Base-by-base conservation (phyloP, 2,113 vertebrate genomes). In the Amblyopsis rosae region DNA sequence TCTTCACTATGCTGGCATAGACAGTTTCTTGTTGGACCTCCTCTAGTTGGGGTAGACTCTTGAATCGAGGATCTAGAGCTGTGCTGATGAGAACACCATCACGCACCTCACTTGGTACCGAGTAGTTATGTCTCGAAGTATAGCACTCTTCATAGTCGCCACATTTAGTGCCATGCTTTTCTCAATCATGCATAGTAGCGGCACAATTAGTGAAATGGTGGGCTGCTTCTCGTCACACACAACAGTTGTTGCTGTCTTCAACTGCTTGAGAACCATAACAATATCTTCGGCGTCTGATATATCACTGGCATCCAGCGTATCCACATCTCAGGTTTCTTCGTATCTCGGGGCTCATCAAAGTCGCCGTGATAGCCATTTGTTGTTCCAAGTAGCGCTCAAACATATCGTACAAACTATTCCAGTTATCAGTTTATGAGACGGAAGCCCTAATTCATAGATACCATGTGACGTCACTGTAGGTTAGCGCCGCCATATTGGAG, bases 201-300 rank as follows among this genome's bases (percentile, higher is more conserved):
- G 15, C 33, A 61, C 59, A 45, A 61, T 61, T 19, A 7, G 57
- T 26, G 26, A 26, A 26, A 26, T 26, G 1, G 26, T 26, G 26
- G 57, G 59, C 59, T 61, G 26, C 59, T 61, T 61, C 59, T 61
- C 12, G 59, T 61, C 35, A 61, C 11, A 61, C 10, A 61, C 26
- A 41, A 61, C 59, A 33, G 59, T 46, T 45, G 59, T 61, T 11
- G 59, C 35, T 13, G 59, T 61, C 59, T 61, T 61, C 13, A 61
- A 32, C 35, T 19, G 59, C 15, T 61, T 61, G 15, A 61, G 59
- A 35, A 61, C 59, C 59, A 35, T 61, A 35, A 61, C 26, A 12
- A 61, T 61, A 12, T 61, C 59, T 32, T 45, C 41, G 12, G 10
- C 59, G 35, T 61, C 59, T 61, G 33, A 45, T 61, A 61, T 61